Evolutionary conservation across 23 tunicate genomes (phyloP), one percentile per base, ranked within the genome.

Genomic region (Aplidium turbinatum): DNA sequence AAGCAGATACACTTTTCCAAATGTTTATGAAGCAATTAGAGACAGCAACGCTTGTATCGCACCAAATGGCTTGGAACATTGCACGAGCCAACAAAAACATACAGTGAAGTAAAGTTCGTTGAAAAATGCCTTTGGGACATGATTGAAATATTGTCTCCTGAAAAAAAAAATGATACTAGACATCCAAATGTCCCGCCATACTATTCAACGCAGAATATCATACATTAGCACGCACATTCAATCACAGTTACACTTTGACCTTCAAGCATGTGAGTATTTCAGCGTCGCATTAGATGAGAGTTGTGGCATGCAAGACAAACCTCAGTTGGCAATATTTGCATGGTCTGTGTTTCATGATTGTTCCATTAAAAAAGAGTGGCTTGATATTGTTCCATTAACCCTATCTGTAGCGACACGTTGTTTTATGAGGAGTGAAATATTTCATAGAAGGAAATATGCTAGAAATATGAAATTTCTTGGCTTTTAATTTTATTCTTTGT

Each of bases 31-130:
- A 70, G 76, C 76, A 70, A 20, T 61, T 50, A 67, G 84, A 66
- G 69, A 70, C 54, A 39, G 62, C 22, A 50, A 34, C 73, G 25
- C 76, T 66, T 47, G 77, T 78, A 46, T 60, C 57, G 56, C 70
- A 65, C 35, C 36, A 66, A 52, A 68, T 78, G 22, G 84, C 84
- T 48, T 38, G 69, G 63, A 38, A 60, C 69, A 78, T 70, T 46
- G 84, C 78, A 42, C 50, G 73, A 27, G 78, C 68, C 79, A 80
- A 70, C n/a, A 72, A 80, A 30, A 54, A 80, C 85, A 35, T 80
- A 66, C 68, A 70, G 45, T 78, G 84, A 71, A 19, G 84, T 78
- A 47, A 78, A 78, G 38, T 80, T 70, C 79, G 85, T 80, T 53
- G 73, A 80, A 80, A 80, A 71, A 80, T 80, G 85, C 57, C 54